These are phyloP conservation scores for Podarcis siculus DNA, from an alignment of 2,797 vertebrate genomes.

Conservation along the genomic window DNA sequence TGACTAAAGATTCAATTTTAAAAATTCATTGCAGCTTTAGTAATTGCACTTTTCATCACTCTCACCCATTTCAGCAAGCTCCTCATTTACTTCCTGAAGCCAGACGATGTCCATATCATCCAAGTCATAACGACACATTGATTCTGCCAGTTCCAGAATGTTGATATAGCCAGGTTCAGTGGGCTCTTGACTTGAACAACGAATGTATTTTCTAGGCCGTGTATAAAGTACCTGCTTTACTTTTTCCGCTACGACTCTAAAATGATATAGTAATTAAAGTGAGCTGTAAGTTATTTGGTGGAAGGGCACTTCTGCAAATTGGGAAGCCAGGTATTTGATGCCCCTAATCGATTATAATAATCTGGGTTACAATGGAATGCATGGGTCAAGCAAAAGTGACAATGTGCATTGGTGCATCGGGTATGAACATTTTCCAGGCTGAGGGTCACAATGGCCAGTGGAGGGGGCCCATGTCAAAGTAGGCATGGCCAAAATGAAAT, in stretches of 20 bases:
- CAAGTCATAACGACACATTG: constrained; percentile 95
- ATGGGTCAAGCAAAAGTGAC: neutral
- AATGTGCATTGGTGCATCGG: neutral
- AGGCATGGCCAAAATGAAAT: too few relatives aligned
- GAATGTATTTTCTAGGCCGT: constrained; percentile 91
- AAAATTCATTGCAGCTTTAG: neutral
- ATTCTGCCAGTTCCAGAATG: constrained; percentile 91
- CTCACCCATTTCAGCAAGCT: constrained; percentile 91
- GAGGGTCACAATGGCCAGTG: too few relatives aligned
- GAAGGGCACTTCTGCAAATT: constrained; percentile 14
- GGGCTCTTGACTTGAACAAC: constrained; percentile 85
- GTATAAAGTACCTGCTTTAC: constrained; percentile 88
- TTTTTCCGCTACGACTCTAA: constrained; percentile 87
- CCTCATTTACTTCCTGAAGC: constrained; percentile 89
- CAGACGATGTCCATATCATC: constrained; percentile 96
- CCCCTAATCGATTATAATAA: neutral
- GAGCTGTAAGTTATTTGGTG: constrained; percentile 16
- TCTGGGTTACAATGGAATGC: neutral
- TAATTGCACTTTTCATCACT: neutral
- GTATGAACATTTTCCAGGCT: neutral
- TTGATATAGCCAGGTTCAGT: constrained; percentile 90
- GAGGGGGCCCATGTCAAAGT: too few relatives aligned
- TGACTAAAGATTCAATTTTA: neutral
- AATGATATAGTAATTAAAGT: constrained; percentile 14
- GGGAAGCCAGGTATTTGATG: neutral